A percentile compares a stretch with the other conserved stretches of the same genome.
These are phyloP conservation scores for Cyprinella venusta DNA, from an alignment of 2,797 vertebrate genomes.

Conservation along the genomic window DNA sequence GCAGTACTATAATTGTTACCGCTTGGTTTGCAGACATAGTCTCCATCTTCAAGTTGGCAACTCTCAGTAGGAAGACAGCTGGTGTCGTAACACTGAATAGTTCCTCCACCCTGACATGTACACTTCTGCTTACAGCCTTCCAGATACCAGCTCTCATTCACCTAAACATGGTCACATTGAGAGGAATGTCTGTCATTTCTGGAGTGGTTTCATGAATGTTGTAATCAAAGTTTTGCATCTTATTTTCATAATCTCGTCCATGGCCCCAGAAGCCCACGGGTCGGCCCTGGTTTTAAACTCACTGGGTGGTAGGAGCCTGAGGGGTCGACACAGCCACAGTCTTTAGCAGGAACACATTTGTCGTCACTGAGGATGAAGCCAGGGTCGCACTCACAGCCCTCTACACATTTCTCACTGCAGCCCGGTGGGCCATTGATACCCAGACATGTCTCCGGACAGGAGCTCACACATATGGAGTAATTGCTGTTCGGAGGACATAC, in stretches of 20 bases:
- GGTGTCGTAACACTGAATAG: constrained; percentile 72
- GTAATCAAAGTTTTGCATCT: neutral
- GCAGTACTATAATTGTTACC: constrained; percentile 64
- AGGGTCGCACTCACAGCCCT: constrained; percentile 79
- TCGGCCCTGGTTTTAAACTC: constrained; percentile 56
- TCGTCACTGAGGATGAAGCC: constrained; percentile 83
- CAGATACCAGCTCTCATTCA: constrained; percentile 76
- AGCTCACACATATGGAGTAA: constrained; percentile 78
- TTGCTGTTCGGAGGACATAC: constrained; percentile 80
- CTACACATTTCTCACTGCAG: constrained; percentile 77
- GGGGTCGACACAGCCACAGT: constrained; percentile 80
- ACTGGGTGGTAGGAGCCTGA: constrained; percentile 77
- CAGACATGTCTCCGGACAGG: constrained; percentile 80
- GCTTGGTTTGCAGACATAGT: constrained; percentile 75
- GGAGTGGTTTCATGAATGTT: neutral
- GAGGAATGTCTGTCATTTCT: neutral
- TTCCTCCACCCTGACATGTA: constrained; percentile 70
- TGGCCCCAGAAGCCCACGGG: neutral
- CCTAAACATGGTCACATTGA: constrained; percentile 64
- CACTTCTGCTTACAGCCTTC: constrained; percentile 78
- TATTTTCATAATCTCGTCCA: neutral
- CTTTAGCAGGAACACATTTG: constrained; percentile 73
- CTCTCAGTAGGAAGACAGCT: constrained; percentile 75
- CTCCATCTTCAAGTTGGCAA: constrained; percentile 76
- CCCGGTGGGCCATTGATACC: constrained; percentile 61